These are phyloP conservation scores for Cetoscarus ocellatus DNA, from an alignment of 2,797 vertebrate species.

Conservation along the genomic window DNA sequence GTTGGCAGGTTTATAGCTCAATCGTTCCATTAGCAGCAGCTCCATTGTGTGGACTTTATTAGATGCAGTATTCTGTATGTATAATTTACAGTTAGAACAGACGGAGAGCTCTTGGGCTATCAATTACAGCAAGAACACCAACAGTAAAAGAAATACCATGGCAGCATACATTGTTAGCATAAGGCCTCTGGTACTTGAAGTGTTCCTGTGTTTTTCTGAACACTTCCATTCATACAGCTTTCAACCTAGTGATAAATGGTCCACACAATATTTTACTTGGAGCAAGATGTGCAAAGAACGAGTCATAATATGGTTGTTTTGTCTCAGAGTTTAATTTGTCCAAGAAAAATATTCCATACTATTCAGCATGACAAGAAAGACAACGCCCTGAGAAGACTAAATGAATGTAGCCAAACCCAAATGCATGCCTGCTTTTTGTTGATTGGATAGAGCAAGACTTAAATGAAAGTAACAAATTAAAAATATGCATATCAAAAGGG, in stretches of 20 bases:
- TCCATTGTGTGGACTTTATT: constrained; percentile 68
- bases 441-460: too few species aligned
- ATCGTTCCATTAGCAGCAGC: constrained; percentile 52
- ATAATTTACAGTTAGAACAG: constrained; percentile 8
- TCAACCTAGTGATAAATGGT: background rate
- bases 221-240: background rate
- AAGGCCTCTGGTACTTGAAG: background rate
- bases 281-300: too few species aligned
- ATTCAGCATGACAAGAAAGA: too few species aligned
- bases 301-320: too few species aligned
- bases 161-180: constrained; percentile 1
- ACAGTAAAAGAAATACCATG: constrained; percentile 8
- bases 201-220: constrained; percentile 1
- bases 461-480: too few species aligned
- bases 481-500: too few species aligned
- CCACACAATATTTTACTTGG: background rate
- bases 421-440: too few species aligned
- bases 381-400: too few species aligned
- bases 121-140: constrained; percentile 15
- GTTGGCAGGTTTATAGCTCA: constrained; percentile 75
- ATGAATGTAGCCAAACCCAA: too few species aligned
- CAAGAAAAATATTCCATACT: too few species aligned
- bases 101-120: background rate
- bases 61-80: constrained; percentile 20
- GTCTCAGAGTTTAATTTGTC: too few species aligned